Evolutionary conservation across 2,113 vertebrate genomes (phyloP), one percentile per base, ranked within the genome.

Genomic region (Neomonachus schauinslandi): DNA sequence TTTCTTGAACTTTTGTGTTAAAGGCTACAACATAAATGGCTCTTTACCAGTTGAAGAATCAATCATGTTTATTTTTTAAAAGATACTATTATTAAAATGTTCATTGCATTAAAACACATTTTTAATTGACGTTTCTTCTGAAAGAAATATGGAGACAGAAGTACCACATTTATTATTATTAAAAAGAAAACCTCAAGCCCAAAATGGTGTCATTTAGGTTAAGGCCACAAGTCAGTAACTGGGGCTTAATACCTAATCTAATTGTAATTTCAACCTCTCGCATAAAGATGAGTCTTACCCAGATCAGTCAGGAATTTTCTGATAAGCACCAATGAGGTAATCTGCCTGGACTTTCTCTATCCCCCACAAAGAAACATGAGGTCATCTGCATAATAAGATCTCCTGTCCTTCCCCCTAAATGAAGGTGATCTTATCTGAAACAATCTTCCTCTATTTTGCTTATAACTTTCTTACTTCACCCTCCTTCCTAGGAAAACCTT

Each of bases 31-130:
- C 14, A 57, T 59, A 86, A 89, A 46, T 11, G 26, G 33, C 3
- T 81, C 55, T 79, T 95, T 57, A 82, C 53, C 85, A 89, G 63
- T 15, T 92, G 19, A 81, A 95, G 39, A 91, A 28, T 76, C 46
- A 82, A 57, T 59, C 15, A 53, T 59, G 76, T 89, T 31, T 49
- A 80, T 49, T 86, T 85, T 85, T 6, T 7, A 86, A 89, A 77
- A 82, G 39, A 79, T 72, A 19, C 42, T 42, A 46, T 21, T 84
- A 92, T 82, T 71, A 83, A 88, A 96, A 92, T 82, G 42, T 2
- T 92, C 21, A 76, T 86, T 80, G 33, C 42, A 92, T 46, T 89
- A 67, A 95, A 93, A n/a, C n/a, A 39, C 67, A 80, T 69, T 92
- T 96, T 93, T 65, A 91, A 72, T 21, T 91, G 22, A 24, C 4